A percentile compares a stretch with the other conserved stretches of the same genome.
These are phyloP conservation scores for Helicoverpa armigera DNA, from an alignment of 1,140 invertebrate species.

Conservation along the genomic window DNA sequence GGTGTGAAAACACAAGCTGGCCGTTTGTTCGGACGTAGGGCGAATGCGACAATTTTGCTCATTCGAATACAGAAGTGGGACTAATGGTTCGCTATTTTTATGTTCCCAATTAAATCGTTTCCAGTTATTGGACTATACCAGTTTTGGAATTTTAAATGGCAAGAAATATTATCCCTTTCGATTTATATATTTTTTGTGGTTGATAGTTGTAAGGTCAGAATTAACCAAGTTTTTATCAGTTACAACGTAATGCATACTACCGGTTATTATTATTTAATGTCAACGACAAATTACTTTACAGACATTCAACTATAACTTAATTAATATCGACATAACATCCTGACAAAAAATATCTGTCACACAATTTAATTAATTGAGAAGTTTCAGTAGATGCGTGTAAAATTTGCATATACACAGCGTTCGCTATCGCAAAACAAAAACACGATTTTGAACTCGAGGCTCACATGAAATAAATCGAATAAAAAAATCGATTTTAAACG, in stretches of 20 bases:
- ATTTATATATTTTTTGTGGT: background rate
- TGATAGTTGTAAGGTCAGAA: background rate
- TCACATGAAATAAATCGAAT: slow-evolving; percentile 82
- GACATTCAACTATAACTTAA: slow-evolving; percentile 28
- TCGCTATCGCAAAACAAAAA: slow-evolving; percentile 80
- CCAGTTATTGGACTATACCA: slow-evolving; percentile 29
- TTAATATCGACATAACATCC: slow-evolving; percentile 22
- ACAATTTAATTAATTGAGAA: slow-evolving; percentile 83
- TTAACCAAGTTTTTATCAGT: background rate
- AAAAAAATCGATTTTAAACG: slow-evolving; percentile 86
- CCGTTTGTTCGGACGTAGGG: slow-evolving; percentile 60
- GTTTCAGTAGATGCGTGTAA: slow-evolving; percentile 83
- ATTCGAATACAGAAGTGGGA: slow-evolving; percentile 78
- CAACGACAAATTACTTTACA: slow-evolving; percentile 8
- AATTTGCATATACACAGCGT: slow-evolving; percentile 85
- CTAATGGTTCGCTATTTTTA: slow-evolving; percentile 78
- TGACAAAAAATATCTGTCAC: slow-evolving; percentile 55
- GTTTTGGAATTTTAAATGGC: slow-evolving; percentile 30
- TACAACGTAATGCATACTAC: background rate
- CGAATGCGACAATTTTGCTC: slow-evolving; percentile 82
- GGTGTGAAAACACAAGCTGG: slow-evolving; percentile 77
- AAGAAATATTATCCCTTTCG: slow-evolving; percentile 1
- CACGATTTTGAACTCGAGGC: slow-evolving; percentile 74
- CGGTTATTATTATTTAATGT: slow-evolving; percentile 1
- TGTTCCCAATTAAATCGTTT: slow-evolving; percentile 82